A percentile compares a stretch with the other conserved stretches of the same genome.
phyloP scores from a whole-genome alignment of 2,888 invertebrate genomes.

The Drosophila koepferae region DNA sequence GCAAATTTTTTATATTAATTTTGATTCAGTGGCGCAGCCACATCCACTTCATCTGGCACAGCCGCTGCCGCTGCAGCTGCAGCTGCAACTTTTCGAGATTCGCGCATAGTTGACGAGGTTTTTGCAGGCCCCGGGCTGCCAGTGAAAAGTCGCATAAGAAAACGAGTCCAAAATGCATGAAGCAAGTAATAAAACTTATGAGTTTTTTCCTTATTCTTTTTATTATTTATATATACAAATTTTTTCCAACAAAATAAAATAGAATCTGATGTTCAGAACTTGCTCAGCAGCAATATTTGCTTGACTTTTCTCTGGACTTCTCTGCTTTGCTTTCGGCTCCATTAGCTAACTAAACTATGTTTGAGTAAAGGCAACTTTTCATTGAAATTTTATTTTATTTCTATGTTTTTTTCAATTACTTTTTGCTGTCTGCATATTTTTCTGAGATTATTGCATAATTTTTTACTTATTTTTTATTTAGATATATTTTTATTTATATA shows the following conservation, averaged over 20 bases:
- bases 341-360: neutral
- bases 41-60: neutral
- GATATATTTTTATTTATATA: no score
- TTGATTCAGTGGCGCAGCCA: neutral
- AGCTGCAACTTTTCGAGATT: constrained; percentile 9
- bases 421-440: neutral
- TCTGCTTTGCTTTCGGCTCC: neutral
- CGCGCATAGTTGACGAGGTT: constrained; percentile 12
- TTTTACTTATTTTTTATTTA: no score
- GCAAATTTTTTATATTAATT: constrained; percentile 2
- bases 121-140: neutral
- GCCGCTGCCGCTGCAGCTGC: constrained; percentile 13
- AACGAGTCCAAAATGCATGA: constrained; percentile 19
- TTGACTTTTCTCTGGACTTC: neutral
- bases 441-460: no score
- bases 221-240: neutral
- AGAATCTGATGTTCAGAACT: constrained; percentile 36
- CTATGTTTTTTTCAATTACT: neutral
- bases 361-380: neutral
- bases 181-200: constrained; percentile 22
- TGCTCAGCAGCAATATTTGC: constrained; percentile 20
- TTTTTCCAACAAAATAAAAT: constrained; percentile 6
- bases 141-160: constrained; percentile 32
- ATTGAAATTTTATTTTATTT: neutral
- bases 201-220: neutral